These are phyloP conservation scores for Pao palembangensis DNA, from an alignment of 2,113 vertebrate species.

Conservation along the genomic window DNA sequence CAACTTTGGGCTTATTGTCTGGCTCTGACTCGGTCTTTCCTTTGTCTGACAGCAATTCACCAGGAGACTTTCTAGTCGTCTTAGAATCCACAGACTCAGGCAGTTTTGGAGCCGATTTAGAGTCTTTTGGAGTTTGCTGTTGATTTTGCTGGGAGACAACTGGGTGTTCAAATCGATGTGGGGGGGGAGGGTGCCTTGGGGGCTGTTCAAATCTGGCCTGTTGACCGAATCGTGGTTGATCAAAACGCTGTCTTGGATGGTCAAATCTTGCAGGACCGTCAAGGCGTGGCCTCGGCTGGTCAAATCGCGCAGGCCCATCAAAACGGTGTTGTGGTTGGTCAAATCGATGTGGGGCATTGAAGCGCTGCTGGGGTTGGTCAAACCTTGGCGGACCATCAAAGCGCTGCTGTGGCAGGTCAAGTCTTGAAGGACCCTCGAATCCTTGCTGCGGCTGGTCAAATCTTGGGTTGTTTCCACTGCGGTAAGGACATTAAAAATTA, in stretches of 20 bases:
- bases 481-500: conserved; percentile 41
- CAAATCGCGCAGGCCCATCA: conserved; percentile 76
- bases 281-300: conserved; percentile 67
- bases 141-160: conserved; percentile 37
- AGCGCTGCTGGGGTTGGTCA: conserved; percentile 62
- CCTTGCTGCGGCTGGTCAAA: conserved; percentile 40
- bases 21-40: conserved; percentile 20
- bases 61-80: conserved; percentile 14
- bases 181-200: conserved; percentile 20
- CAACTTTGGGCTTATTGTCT: conserved; percentile 12
- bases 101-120: conserved; percentile 15
- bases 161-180: conserved; percentile 48
- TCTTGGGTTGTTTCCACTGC: conserved; percentile 41
- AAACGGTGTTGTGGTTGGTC: conserved; percentile 60
- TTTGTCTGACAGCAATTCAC: conserved; percentile 22
- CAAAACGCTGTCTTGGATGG: not conserved
- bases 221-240: conserved; percentile 47
- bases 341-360: conserved; percentile 78
- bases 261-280: conserved; percentile 75
- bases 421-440: conserved; percentile 74
- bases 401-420: conserved; percentile 59
- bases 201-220: conserved; percentile 54
- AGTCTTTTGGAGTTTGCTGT: conserved; percentile 39
- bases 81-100: conserved; percentile 27
- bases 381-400: conserved; percentile 69